Evolutionary conservation across 1,140 invertebrate species (phyloP), one percentile per base, ranked within the genome.

Genomic region (Eulimnadia texana): DNA sequence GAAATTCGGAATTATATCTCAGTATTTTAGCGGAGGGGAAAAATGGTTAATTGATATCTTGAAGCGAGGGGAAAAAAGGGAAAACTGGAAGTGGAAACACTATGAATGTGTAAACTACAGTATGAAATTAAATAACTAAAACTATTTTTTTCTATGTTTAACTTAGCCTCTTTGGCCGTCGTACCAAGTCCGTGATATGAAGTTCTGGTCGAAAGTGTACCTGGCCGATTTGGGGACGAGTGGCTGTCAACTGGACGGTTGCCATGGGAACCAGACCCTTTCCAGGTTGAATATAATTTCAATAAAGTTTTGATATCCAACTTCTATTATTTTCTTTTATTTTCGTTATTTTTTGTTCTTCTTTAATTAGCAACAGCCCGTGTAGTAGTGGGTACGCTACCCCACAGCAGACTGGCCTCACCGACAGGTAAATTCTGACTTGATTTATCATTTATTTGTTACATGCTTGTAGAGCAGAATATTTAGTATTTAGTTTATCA

Each of bases 121-220:
- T 60, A 51, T 54, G 54, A 22, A 58, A 51, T 47, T 58, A 58
- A 47, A 42, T 50, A 64, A 28, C n/a, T 49, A 59, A 25, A 52
- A 51, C 42, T 10, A n/a, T 58, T 58, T 54, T 49, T 22, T 42
- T 28, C 47, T n/a, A 25, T 57, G 60, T 27, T 51, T 47, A 69
- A 72, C 70, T 50, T 70, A 90, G 84, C 86, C 92, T 66, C 77
- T 94, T 67, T 89, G 85, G 81, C 89, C 91, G 51, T 84, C 84
- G 67, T 88, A 81, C 71, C 85, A 87, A 72, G 83, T 92, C 50
- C 80, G 88, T 61, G 83, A 88, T 69, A 77, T 95, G 68, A 77
- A 79, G 29, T 74, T 94, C 61, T 95, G 92, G 92, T 80, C 80
- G 50, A 84, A 87, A 63, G 81, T 95, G 23, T 93, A 93, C 76